phyloP scores from a whole-genome alignment of 2,888 invertebrate genomes.

The Conistra vaccinii region DNA sequence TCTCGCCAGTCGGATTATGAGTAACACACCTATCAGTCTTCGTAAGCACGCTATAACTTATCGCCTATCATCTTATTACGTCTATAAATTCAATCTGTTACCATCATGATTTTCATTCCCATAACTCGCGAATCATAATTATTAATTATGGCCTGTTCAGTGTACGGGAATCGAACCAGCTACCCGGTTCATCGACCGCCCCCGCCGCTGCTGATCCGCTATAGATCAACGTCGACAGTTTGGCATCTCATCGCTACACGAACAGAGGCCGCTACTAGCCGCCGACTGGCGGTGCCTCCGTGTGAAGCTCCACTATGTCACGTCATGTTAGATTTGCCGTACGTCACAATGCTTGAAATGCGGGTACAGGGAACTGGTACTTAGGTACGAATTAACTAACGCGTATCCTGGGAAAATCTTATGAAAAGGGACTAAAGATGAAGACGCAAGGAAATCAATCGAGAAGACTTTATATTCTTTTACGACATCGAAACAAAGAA shows the following conservation, averaged over 20 bases:
- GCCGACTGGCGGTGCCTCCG: conserved; percentile 60
- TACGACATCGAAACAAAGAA: background rate
- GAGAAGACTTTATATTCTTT: background rate
- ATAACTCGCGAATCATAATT: conserved; percentile 64
- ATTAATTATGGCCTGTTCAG: conserved; percentile 58
- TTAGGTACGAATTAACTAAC: background rate
- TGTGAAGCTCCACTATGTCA: conserved; percentile 49
- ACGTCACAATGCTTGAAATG: background rate
- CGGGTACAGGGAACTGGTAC: background rate
- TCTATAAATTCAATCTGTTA: conserved; percentile 60
- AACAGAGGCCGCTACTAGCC: conserved; percentile 68
- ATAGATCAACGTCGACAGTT: conserved; percentile 73
- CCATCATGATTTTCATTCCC: conserved; percentile 63
- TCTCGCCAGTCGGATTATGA: conserved; percentile 19
- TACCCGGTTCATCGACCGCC: conserved; percentile 64
- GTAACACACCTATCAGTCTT: conserved; percentile 41
- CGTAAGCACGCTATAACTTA: conserved; percentile 50
- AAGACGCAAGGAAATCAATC: background rate
- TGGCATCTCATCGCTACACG: conserved; percentile 69
- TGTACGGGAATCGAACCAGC: conserved; percentile 60
- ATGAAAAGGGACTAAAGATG: background rate
- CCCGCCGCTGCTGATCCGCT: conserved; percentile 62
- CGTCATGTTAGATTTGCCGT: conserved; percentile 21
- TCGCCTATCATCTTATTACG: conserved; percentile 42
- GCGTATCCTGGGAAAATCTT: background rate